Base-by-base conservation (phyloP, 2,113 vertebrate species). In the Pyrgilauda ruficollis region DNA sequence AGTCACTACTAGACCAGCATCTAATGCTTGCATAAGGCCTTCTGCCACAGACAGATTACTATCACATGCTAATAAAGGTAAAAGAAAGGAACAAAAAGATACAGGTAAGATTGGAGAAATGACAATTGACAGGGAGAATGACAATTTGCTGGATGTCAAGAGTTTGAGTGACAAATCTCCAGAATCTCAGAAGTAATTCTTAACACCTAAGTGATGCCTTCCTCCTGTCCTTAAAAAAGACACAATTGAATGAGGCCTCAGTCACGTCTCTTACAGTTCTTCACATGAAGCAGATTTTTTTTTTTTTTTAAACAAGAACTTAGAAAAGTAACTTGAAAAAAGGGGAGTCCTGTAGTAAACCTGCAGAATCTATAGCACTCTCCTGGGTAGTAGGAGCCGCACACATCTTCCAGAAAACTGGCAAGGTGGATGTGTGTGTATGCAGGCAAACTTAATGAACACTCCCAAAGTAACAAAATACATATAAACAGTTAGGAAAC, bases 331-430 rank as follows among this genome's bases (percentile, higher is more conserved):
- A 7, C 35, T 46, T 28, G 35, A 59, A 78, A 62, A n/a, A 58
- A 44, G 11, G 6, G 8, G 23, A 84, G 21, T 6, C 6, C 15
- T 17, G 3, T 2, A 35, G 33, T 7, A 74, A 87, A 55, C 8
- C 58, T 72, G 69, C 12, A 43, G 70, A 64, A 82, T 13, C 27
- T 53, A 68, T 0, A 59, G 44, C 5, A 27, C 39, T 47, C 28
- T 50, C 4, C 0, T 3, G 26, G 50, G 21, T 2, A 0, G 28
- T 2, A 56, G 31, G 19, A 92, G 27, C 22, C 15, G 47, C 37
- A 55, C 13, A 9, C 9, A 20, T 9, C 53, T 41, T 53, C 47
- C 73, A 70, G 69, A 55, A 61, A 41, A 22, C 13, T 4, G 19
- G 44, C 28, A 31, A 26, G 14, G 35, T 10, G 17, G 43, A n/a